Evolutionary conservation across 2,888 invertebrate species (phyloP).

Genomic region (Julus scanicus): DNA sequence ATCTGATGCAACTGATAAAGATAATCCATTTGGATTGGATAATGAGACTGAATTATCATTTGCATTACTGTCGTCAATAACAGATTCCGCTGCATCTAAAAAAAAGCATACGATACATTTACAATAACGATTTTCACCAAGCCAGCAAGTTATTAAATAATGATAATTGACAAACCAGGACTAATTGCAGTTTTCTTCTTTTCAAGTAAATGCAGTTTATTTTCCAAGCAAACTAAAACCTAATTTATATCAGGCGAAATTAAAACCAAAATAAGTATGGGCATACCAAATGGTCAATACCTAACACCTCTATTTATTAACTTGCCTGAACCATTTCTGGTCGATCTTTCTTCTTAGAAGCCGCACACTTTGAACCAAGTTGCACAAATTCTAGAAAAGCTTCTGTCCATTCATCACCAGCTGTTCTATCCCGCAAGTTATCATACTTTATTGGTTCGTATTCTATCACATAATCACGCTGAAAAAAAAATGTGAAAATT

Average conservation of each 20-base stretch:
- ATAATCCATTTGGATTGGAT: too few species aligned
- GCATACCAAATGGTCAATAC: too few species aligned
- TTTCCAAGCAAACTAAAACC: not conserved
- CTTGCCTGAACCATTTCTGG: conserved; percentile 55
- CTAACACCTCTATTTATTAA: too few species aligned
- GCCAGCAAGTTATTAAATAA: not conserved
- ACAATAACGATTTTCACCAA: not conserved
- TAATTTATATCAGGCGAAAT: not conserved
- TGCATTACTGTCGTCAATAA: too few species aligned
- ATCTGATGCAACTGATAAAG: not conserved
- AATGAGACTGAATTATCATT: too few species aligned
- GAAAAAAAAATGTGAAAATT: conserved; percentile 31
- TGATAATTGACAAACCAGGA: not conserved
- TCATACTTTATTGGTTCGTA: conserved; percentile 22
- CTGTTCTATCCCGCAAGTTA: conserved; percentile 42
- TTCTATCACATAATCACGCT: conserved; percentile 54
- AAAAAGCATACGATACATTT: not conserved
- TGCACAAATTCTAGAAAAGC: conserved; percentile 51
- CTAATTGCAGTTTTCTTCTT: not conserved
- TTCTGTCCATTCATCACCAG: conserved; percentile 52
- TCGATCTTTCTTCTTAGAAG: conserved; percentile 41
- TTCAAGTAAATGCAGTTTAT: not conserved
- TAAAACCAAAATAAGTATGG: not conserved
- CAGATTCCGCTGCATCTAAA: not conserved
- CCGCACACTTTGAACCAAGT: conserved; percentile 8